A percentile compares a stretch with the other conserved stretches of the same genome.
These are phyloP conservation scores for Amphilophus citrinellus DNA, from an alignment of 2,113 vertebrate genomes.

Conservation along the genomic window DNA sequence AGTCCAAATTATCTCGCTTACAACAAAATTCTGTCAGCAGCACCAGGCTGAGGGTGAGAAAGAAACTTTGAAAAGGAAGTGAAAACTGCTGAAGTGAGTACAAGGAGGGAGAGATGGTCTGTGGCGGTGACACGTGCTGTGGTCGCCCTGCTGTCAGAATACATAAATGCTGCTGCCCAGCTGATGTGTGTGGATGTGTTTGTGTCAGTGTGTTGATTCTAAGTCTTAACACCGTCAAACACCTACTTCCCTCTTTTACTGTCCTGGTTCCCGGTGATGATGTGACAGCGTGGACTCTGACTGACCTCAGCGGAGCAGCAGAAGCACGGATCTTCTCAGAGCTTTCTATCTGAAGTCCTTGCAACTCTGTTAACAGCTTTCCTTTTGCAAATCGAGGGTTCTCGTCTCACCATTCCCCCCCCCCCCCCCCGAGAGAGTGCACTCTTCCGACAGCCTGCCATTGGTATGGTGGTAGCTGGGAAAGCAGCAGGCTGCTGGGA, in stretches of 20 bases:
- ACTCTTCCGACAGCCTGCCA: conserved; percentile 56
- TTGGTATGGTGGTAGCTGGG: conserved; percentile 37
- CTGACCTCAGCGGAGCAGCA: conserved; percentile 54
- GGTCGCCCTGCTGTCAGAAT: conserved; percentile 27
- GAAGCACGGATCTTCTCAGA: conserved; percentile 21
- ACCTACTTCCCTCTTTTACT: conserved; percentile 29
- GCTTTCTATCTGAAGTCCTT: conserved; percentile 45
- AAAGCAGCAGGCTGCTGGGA: conserved; percentile 56
- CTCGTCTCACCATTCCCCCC: conserved; percentile 42
- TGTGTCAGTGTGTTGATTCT: conserved; percentile 31
- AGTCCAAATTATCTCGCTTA: conserved; percentile 35
- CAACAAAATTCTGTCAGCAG: conserved; percentile 56
- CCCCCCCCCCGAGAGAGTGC: conserved; percentile 20
- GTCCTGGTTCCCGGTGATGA: conserved; percentile 36
- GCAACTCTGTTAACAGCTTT: conserved; percentile 42
- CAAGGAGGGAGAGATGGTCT: conserved; percentile 14
- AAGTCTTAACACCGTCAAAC: conserved; percentile 23
- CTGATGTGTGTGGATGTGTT: conserved; percentile 36
- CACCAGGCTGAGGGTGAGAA: conserved; percentile 43
- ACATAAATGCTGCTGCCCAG: conserved; percentile 21
- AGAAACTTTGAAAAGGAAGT: conserved; percentile 39
- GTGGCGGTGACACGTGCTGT: background rate
- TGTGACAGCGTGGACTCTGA: conserved; percentile 50
- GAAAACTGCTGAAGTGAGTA: conserved; percentile 18
- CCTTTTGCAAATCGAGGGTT: conserved; percentile 34